Evolutionary conservation across 2,113 vertebrate species (phyloP).

Genomic region (Osmerus eperlanus): DNA sequence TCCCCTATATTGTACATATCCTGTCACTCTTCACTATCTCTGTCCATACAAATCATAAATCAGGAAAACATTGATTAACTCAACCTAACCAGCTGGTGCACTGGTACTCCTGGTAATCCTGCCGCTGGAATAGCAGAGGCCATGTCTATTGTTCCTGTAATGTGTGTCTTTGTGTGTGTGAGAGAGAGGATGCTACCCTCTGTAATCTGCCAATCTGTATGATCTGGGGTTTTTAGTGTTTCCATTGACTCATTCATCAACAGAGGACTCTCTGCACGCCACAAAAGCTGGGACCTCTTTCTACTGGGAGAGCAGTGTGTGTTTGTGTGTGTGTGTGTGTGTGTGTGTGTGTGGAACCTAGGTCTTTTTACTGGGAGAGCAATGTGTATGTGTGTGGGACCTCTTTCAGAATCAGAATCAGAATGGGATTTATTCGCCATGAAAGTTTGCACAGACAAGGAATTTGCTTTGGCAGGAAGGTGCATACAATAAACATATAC

Average conservation of each 20-base stretch:
- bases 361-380: not conserved
- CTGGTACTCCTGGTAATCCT: no score
- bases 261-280: not conserved
- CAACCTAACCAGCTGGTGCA: no score
- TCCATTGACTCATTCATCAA: slow-evolving; percentile 23
- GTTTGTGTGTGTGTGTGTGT: not conserved
- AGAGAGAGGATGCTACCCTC: not conserved
- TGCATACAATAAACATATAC: no score
- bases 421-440: no score
- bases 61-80: no score
- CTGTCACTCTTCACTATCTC: not conserved
- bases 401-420: no score
- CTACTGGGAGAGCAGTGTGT: not conserved
- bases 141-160: no score
- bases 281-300: not conserved
- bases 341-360: not conserved
- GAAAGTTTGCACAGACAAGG: no score
- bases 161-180: no score
- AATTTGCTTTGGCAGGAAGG: no score
- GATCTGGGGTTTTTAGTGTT: slow-evolving; percentile 1
- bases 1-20: not conserved
- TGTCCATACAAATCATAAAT: no score
- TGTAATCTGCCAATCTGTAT: not conserved
- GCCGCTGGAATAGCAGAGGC: no score
- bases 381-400: not conserved